Conservation (phyloP, 2,113 vertebrate species). For the Hypomesus transpacificus region DNA sequence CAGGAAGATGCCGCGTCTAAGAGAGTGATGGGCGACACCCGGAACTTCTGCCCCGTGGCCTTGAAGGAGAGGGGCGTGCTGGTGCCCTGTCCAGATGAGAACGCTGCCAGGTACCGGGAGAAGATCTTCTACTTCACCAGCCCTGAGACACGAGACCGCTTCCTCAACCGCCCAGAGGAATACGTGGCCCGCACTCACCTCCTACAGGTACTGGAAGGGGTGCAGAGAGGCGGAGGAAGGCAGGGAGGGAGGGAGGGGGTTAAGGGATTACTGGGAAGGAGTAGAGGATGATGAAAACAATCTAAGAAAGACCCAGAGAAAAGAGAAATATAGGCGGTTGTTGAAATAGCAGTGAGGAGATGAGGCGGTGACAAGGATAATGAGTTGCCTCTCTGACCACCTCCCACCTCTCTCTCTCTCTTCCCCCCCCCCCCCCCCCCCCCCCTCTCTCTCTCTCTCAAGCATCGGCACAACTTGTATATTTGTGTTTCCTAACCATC, state of each 20-base stretch:
- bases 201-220: conserved; percentile 73
- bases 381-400: no score
- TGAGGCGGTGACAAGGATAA: no score
- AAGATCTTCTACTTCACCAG: conserved; percentile 85
- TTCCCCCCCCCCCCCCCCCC: no score
- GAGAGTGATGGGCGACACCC: conserved; percentile 82
- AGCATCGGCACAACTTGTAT: no score
- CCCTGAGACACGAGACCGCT: conserved; percentile 74
- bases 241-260: background rate
- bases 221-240: background rate
- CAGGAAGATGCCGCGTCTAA: conserved; percentile 69
- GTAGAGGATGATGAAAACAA: background rate
- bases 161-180: conserved; percentile 77
- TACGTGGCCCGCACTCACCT: conserved; percentile 76
- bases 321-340: no score
- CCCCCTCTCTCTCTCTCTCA: no score
- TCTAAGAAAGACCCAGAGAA: no score
- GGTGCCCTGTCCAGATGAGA: conserved; percentile 70
- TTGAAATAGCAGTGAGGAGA: background rate
- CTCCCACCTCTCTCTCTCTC: no score
- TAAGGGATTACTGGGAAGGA: background rate
- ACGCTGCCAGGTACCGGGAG: conserved; percentile 83
- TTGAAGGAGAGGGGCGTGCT: conserved; percentile 82
- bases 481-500: background rate
- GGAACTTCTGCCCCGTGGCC: conserved; percentile 87